Conservation (phyloP, 2,797 vertebrate genomes). For the Centroberyx gerrardi region DNA sequence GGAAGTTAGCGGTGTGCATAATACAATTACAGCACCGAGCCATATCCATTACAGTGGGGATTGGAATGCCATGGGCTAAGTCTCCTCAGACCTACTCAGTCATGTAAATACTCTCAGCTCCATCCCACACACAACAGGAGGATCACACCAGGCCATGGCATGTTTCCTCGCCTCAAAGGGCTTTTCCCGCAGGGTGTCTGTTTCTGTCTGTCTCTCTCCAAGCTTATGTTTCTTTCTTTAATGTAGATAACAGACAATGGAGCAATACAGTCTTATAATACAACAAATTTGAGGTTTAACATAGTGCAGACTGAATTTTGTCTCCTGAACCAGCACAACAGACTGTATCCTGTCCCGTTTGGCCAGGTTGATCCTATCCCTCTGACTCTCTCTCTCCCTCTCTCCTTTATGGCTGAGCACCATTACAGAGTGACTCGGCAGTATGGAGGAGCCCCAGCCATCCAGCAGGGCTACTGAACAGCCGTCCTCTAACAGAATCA, state of each 20-base stretch:
- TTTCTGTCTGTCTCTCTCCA: not conserved
- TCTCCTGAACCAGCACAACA: not conserved
- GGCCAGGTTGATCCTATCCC: conserved; percentile 17
- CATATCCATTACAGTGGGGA: conserved; percentile 34
- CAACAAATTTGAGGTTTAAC: conserved; percentile 10
- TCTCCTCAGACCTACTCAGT: conserved; percentile 43
- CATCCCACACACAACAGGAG: conserved; percentile 11
- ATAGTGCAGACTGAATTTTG: conserved; percentile 11
- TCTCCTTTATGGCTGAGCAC: conserved; percentile 6
- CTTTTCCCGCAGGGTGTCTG: not conserved
- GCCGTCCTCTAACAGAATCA: conserved; percentile 37
- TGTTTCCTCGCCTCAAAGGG: conserved; percentile 1
- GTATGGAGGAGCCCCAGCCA: conserved; percentile 19
- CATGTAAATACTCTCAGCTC: conserved; percentile 32
- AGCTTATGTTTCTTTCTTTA: not conserved
- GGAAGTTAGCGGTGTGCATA: conserved; percentile 38
- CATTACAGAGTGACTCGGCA: conserved; percentile 56
- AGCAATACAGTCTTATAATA: not conserved
- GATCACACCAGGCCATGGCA: conserved; percentile 18
- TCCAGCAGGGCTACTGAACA: conserved; percentile 21
- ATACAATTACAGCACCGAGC: conserved; percentile 49
- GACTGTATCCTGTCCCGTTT: conserved; percentile 13
- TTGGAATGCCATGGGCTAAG: conserved; percentile 11
- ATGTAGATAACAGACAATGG: not conserved
- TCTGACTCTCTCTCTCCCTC: not conserved